Evolutionary conservation across 2,888 invertebrate genomes (phyloP).

Genomic region (Antheraea yamamai): DNA sequence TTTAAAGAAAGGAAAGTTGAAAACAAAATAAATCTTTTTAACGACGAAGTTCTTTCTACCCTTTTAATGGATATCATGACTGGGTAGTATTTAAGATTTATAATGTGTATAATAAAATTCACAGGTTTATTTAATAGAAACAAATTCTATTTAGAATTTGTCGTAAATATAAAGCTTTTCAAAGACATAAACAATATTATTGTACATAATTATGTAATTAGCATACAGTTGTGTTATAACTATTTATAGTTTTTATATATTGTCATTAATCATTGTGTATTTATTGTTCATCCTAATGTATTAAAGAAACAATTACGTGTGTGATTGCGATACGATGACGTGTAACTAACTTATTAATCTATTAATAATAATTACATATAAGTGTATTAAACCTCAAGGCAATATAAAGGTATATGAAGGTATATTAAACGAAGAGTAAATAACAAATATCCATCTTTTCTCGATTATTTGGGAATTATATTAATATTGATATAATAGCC

Average conservation of each 20-base stretch:
- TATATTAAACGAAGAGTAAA: background rate
- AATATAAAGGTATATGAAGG: too few species aligned
- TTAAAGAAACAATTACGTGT: background rate
- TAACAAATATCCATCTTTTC: slow-evolving; percentile 25
- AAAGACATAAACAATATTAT: background rate
- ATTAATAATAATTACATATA: background rate
- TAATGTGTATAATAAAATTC: background rate
- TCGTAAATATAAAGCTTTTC: background rate
- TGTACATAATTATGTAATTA: background rate
- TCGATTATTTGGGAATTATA: slow-evolving; percentile 51
- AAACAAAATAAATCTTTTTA: slow-evolving; percentile 59
- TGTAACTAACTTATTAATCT: too few species aligned
- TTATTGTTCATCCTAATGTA: background rate
- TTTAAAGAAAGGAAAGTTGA: slow-evolving; percentile 67
- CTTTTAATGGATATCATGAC: slow-evolving; percentile 38
- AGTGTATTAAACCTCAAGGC: background rate
- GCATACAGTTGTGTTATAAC: background rate
- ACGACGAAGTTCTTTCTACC: slow-evolving; percentile 50
- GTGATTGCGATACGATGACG: background rate
- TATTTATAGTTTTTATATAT: background rate
- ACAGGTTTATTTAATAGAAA: background rate
- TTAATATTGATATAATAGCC: slow-evolving; percentile 53
- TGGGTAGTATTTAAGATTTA: slow-evolving; percentile 16
- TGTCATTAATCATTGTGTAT: background rate
- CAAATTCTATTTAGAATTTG: background rate